Conservation (phyloP, 2,113 vertebrate species). For the Sylvicapra grimmia region DNA sequence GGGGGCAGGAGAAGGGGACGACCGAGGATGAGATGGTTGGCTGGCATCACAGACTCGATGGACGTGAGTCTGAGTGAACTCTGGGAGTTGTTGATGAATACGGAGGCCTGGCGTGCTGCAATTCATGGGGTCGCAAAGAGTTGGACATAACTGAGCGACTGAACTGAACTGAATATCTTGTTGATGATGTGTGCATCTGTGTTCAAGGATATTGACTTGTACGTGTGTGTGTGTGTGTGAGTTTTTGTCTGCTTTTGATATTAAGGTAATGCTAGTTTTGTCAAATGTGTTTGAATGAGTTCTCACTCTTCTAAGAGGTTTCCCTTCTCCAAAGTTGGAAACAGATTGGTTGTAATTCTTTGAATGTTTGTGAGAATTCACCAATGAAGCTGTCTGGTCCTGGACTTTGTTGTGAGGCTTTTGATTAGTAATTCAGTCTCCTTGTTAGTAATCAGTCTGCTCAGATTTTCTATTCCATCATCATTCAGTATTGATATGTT, state of each 20-base stretch:
- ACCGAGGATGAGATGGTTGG: too few species aligned
- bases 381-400: not conserved
- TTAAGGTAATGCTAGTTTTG: not conserved
- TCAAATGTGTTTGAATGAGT: not conserved
- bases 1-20: too few species aligned
- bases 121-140: too few species aligned
- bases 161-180: not conserved
- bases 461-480: not conserved
- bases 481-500: not conserved
- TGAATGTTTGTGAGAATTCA: not conserved
- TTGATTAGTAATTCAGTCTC: not conserved
- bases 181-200: not conserved
- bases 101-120: too few species aligned
- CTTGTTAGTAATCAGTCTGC: not conserved
- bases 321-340: not conserved
- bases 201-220: not conserved
- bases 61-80: too few species aligned
- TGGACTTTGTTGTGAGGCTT: not conserved
- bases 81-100: accelerated
- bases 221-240: not conserved
- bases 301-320: not conserved
- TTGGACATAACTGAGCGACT: accelerated
- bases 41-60: too few species aligned
- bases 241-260: not conserved
- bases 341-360: not conserved